Conservation (phyloP, 2,888 invertebrate species). For the Cryptus armator region DNA sequence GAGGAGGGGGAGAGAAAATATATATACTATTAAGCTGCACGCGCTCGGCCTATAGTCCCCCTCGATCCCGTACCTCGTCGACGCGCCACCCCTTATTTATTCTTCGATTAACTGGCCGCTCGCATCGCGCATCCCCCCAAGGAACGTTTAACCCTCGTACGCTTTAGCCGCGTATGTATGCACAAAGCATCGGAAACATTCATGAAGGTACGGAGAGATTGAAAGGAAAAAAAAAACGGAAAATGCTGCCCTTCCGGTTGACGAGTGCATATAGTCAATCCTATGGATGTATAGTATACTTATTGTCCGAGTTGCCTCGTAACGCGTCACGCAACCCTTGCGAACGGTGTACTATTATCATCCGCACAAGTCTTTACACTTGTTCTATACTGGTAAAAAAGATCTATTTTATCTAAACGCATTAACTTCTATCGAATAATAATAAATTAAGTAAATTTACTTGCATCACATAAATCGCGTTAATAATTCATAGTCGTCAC, state of each 20-base stretch:
- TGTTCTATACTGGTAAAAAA: not conserved
- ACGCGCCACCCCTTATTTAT: slow-evolving; percentile 70
- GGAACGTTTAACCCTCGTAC: slow-evolving; percentile 50
- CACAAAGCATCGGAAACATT: slow-evolving; percentile 18
- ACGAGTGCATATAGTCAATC: slow-evolving; percentile 40
- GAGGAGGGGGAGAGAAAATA: slow-evolving; percentile 44
- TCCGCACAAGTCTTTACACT: slow-evolving; percentile 24
- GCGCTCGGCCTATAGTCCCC: slow-evolving; percentile 47
- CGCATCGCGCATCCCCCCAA: slow-evolving; percentile 53
- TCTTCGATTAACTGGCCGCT: slow-evolving; percentile 69
- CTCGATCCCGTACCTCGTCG: slow-evolving; percentile 47
- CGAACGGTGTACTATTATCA: slow-evolving; percentile 42
- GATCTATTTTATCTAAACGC: not conserved
- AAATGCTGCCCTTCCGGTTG: slow-evolving; percentile 29
- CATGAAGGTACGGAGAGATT: slow-evolving; percentile 23
- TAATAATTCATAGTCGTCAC: not conserved
- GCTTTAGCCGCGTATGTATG: not conserved
- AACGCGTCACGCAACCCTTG: slow-evolving; percentile 52
- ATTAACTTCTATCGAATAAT: not conserved
- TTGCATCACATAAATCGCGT: not conserved
- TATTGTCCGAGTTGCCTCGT: slow-evolving; percentile 38
- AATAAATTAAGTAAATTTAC: not conserved
- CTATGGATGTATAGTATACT: slow-evolving; percentile 37
- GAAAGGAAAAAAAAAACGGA: slow-evolving; percentile 4
- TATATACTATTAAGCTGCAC: slow-evolving; percentile 57